A percentile compares a stretch with the other conserved stretches of the same genome.
Conservation (phyloP, 2,888 invertebrate species). For the Drosophila infuscata region DNA sequence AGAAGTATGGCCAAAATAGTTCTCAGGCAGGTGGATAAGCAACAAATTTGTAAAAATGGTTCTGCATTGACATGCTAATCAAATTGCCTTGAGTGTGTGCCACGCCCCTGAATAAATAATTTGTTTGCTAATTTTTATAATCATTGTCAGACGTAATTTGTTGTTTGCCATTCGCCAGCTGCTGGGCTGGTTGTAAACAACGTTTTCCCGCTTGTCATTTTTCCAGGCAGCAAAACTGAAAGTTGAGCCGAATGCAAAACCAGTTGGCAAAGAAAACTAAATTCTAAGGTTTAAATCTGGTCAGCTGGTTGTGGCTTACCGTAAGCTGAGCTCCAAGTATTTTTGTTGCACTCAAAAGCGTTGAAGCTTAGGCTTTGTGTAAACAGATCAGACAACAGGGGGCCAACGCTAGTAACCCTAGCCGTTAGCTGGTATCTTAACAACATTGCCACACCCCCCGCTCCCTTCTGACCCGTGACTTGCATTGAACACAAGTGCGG, state of each 20-base stretch:
- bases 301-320: slow-evolving; percentile 24
- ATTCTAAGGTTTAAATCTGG: slow-evolving; percentile 16
- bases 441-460: background rate
- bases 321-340: slow-evolving; percentile 43
- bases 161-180: slow-evolving; percentile 26
- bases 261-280: slow-evolving; percentile 46
- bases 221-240: slow-evolving; percentile 61
- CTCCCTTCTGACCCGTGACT: background rate
- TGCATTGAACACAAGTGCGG: slow-evolving; percentile 39
- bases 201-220: slow-evolving; percentile 63
- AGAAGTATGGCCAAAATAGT: slow-evolving; percentile 5
- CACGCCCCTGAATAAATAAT: slow-evolving; percentile 57
- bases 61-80: slow-evolving; percentile 41
- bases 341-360: slow-evolving; percentile 25
- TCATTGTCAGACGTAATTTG: slow-evolving; percentile 32
- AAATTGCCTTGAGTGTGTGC: slow-evolving; percentile 22
- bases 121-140: slow-evolving; percentile 60
- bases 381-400: slow-evolving; percentile 52
- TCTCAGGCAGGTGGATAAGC: slow-evolving; percentile 35
- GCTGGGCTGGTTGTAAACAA: slow-evolving; percentile 37
- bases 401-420: slow-evolving; percentile 45
- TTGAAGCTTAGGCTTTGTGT: slow-evolving; percentile 60
- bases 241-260: slow-evolving; percentile 56
- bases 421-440: slow-evolving; percentile 9
- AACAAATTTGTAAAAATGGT: background rate